phyloP scores from a whole-genome alignment of 2,797 vertebrate genomes.

The Triplophysa bombifrons region DNA sequence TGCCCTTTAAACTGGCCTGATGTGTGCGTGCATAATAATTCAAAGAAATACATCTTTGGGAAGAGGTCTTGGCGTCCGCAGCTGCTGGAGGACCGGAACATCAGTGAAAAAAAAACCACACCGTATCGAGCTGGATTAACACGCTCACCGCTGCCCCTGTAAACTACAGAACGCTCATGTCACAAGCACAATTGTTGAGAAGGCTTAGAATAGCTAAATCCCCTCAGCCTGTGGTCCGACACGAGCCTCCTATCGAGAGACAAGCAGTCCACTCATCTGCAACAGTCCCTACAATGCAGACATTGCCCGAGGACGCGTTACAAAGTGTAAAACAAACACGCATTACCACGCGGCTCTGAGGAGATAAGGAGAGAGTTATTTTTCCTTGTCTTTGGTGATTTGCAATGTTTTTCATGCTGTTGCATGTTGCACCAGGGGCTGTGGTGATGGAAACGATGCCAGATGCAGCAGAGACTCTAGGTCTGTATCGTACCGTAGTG shows the following conservation, averaged over 20 bases:
- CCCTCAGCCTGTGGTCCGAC: conserved; percentile 43
- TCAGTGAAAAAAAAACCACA: conserved; percentile 36
- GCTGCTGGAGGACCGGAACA: conserved; percentile 27
- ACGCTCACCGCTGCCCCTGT: conserved; percentile 21
- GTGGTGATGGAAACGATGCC: background rate
- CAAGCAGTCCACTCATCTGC: conserved; percentile 12
- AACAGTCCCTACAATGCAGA: conserved; percentile 10
- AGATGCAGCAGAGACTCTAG: background rate
- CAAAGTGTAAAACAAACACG: conserved; percentile 24
- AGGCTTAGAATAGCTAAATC: conserved; percentile 54
- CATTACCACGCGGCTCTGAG: conserved; percentile 5
- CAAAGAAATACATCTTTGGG: background rate
- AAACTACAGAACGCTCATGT: conserved; percentile 48
- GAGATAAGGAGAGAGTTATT: conserved; percentile 10
- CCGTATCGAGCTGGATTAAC: conserved; percentile 49
- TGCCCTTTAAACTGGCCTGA: background rate
- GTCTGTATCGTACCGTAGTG: background rate
- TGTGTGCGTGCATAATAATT: conserved; percentile 20
- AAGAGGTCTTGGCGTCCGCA: conserved; percentile 8
- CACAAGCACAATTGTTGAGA: conserved; percentile 54
- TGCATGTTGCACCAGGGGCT: background rate
- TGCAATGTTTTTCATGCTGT: background rate
- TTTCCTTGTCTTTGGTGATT: conserved; percentile 20
- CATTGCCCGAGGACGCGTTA: conserved; percentile 20
- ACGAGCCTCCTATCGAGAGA: conserved; percentile 33